phyloP scores from a whole-genome alignment of 2,113 vertebrate genomes.

The Aldabrachelys gigantea region DNA sequence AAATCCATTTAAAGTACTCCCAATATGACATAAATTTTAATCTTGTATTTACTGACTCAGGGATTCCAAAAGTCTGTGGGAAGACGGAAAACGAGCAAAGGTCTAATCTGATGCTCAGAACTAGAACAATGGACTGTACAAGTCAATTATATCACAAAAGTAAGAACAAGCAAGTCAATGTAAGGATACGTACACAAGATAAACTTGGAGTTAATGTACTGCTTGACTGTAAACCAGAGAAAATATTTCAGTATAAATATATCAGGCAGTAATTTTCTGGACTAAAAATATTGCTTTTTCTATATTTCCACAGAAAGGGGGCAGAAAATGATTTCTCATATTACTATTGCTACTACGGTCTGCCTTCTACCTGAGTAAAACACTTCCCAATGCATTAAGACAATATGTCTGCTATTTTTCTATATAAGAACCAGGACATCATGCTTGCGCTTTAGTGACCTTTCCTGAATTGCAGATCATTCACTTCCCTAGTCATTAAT shows the following conservation, averaged over 20 bases:
- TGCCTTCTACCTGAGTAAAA: not conserved
- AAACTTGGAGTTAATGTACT: not conserved
- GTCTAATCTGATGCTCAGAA: accelerated
- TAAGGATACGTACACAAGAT: accelerated
- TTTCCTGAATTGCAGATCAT: conserved; percentile 40
- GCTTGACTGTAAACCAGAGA: not conserved
- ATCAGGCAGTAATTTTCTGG: not conserved
- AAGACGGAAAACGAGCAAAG: accelerated
- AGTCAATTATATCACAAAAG: not conserved
- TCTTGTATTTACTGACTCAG: accelerated
- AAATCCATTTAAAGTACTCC: not conserved
- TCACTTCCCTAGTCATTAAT: conserved; percentile 13
- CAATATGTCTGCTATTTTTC: not conserved
- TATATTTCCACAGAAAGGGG: not conserved
- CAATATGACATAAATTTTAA: not conserved
- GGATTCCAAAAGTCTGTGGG: not conserved
- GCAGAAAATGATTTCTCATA: not conserved
- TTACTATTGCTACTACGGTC: not conserved
- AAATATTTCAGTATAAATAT: not conserved
- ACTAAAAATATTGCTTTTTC: not conserved
- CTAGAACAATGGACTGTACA: not conserved
- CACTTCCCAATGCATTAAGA: not conserved
- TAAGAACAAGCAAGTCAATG: accelerated
- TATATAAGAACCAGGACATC: not conserved
- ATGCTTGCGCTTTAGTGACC: conserved; percentile 28